Conservation (phyloP, 2,888 invertebrate genomes). For the Cheilosia vulpina region DNA sequence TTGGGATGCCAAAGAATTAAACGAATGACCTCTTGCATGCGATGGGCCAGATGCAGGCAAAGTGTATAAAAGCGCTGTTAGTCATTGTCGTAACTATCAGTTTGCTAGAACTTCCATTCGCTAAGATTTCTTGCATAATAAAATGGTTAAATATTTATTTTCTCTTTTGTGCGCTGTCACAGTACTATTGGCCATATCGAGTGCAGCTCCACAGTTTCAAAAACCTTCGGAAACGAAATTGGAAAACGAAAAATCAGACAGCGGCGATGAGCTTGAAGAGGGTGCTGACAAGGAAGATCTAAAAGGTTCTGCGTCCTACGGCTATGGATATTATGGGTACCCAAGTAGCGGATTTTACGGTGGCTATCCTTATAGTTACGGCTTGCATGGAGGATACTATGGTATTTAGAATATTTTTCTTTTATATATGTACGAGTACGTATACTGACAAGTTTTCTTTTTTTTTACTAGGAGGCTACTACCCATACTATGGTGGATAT, state of each 20-base stretch:
- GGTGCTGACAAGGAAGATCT: slow-evolving; percentile 80
- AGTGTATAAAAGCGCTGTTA: slow-evolving; percentile 56
- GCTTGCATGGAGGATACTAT: slow-evolving; percentile 59
- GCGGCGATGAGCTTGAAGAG: slow-evolving; percentile 68
- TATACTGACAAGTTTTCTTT: background rate
- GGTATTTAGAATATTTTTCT: slow-evolving; percentile 31
- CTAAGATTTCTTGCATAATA: background rate
- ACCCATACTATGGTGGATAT: slow-evolving; percentile 76
- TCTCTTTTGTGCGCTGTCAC: slow-evolving; percentile 3
- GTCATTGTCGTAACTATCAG: slow-evolving; percentile 20
- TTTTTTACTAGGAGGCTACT: slow-evolving; percentile 28
- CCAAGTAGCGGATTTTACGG: slow-evolving; percentile 79
- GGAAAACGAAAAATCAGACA: slow-evolving; percentile 9
- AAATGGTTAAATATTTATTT: slow-evolving; percentile 34
- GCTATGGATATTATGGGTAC: slow-evolving; percentile 81
- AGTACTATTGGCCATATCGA: background rate
- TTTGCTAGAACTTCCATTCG: background rate
- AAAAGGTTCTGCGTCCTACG: slow-evolving; percentile 80
- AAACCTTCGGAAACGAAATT: background rate
- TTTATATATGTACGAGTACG: background rate
- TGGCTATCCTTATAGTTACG: slow-evolving; percentile 69
- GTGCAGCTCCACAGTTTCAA: background rate
- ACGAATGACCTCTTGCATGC: slow-evolving; percentile 44
- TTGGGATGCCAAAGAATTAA: slow-evolving; percentile 22
- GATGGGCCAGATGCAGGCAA: background rate